phyloP scores from a whole-genome alignment of 2,797 vertebrate species.

The Garrulus glandarius region DNA sequence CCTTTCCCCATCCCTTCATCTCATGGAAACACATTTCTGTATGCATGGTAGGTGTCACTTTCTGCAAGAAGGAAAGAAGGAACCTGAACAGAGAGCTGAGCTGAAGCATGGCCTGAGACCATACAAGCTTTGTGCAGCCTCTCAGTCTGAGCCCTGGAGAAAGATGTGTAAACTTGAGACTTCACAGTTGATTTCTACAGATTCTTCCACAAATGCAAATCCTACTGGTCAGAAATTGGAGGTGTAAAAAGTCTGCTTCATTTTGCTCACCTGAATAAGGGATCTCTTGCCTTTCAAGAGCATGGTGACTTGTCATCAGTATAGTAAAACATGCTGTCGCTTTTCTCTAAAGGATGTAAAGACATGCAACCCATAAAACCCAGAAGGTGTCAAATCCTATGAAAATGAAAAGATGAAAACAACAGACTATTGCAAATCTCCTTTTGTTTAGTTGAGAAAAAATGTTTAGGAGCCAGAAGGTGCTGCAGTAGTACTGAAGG shows the following conservation, averaged over 20 bases:
- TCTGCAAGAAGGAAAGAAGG: background rate
- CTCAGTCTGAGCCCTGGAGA: background rate
- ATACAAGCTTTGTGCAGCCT: background rate
- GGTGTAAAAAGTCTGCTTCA: background rate
- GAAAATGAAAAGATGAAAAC: background rate
- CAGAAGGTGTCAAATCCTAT: background rate
- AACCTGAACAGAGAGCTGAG: background rate
- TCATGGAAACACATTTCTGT: background rate
- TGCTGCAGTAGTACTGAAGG: background rate
- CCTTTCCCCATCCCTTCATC: background rate
- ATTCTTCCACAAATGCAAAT: background rate
- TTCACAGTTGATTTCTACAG: background rate
- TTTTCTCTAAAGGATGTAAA: background rate
- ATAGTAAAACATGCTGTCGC: background rate
- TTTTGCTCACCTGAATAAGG: background rate
- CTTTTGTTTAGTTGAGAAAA: background rate
- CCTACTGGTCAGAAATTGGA: background rate
- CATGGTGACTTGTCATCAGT: background rate
- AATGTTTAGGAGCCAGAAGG: background rate
- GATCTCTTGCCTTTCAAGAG: background rate
- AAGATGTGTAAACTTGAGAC: background rate
- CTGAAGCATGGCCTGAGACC: background rate
- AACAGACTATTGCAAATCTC: background rate
- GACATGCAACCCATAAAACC: background rate
- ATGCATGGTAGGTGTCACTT: background rate